Percentiles rank a stretch among this genome's conserved stretches.
phyloP scores from a whole-genome alignment of 1,140 invertebrate species.

The Drosophila kohkoa region DNA sequence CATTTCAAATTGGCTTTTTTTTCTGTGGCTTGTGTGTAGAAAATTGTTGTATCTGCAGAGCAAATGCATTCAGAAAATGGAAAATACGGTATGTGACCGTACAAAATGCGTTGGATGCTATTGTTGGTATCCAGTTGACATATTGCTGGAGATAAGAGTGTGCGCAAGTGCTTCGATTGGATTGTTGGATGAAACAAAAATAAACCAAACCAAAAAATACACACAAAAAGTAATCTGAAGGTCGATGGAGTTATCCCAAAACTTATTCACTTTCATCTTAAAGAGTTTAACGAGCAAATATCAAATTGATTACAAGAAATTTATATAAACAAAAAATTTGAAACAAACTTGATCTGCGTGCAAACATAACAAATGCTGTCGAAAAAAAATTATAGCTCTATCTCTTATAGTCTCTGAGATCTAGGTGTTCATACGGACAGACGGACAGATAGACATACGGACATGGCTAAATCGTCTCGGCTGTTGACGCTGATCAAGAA shows the following conservation, averaged over 20 bases:
- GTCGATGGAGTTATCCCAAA: neutral
- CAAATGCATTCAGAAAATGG: constrained; percentile 36
- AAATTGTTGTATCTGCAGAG: constrained; percentile 33
- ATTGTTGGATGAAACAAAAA: neutral
- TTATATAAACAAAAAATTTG: too few relatives aligned
- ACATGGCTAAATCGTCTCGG: too few relatives aligned
- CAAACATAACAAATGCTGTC: too few relatives aligned
- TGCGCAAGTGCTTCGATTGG: neutral
- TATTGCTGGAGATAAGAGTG: constrained; percentile 42
- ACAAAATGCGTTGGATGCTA: constrained; percentile 13
- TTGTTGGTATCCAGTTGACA: constrained; percentile 42
- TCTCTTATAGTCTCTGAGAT: too few relatives aligned
- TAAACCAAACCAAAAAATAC: neutral
- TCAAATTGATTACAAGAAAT: too few relatives aligned
- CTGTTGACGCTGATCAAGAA: too few relatives aligned
- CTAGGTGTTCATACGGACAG: too few relatives aligned
- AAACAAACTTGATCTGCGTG: too few relatives aligned
- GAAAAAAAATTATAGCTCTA: too few relatives aligned
- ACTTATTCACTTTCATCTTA: neutral
- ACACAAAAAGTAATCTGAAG: neutral
- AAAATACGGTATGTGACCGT: constrained; percentile 24
- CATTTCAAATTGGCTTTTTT: constrained; percentile 63
- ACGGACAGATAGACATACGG: too few relatives aligned
- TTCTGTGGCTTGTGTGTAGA: constrained; percentile 3
- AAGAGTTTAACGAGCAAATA: too few relatives aligned